phyloP scores from a whole-genome alignment of 2,113 vertebrate species.

The Indri indri region DNA sequence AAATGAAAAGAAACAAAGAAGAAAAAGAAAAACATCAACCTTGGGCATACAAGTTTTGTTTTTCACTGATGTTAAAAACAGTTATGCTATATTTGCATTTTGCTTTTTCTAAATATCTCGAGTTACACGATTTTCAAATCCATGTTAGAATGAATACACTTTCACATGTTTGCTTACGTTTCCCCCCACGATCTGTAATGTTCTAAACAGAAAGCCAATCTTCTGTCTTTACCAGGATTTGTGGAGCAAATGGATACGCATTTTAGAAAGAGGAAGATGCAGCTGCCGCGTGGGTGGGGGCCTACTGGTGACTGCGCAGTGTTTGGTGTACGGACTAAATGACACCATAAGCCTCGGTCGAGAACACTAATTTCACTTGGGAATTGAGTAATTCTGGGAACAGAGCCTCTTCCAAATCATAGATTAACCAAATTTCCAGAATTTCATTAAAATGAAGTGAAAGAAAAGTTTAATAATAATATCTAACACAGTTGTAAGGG shows the following conservation, averaged over 20 bases:
- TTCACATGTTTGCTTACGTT: neutral
- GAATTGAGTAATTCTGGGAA: neutral
- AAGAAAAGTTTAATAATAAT: neutral
- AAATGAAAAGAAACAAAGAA: neutral
- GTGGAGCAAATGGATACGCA: neutral
- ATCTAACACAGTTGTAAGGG: neutral
- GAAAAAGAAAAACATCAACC: neutral
- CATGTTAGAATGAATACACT: neutral
- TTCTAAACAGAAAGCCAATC: neutral
- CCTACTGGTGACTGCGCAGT: rapidly evolving
- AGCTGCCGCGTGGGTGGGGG: rapidly evolving
- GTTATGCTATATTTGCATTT: neutral
- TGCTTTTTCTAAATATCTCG: neutral
- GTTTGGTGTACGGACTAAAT: neutral
- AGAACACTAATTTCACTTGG: neutral
- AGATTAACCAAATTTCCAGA: neutral
- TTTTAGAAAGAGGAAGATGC: neutral
- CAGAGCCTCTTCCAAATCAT: neutral
- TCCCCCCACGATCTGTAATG: neutral
- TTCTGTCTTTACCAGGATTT: neutral
- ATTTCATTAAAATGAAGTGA: constrained; percentile 3
- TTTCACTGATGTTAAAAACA: neutral
- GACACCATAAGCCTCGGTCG: neutral
- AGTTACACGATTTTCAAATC: neutral
- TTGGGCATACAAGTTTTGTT: neutral